These are phyloP conservation scores for Lepidostoma basale DNA, from an alignment of 1,140 invertebrate genomes.

Conservation along the genomic window DNA sequence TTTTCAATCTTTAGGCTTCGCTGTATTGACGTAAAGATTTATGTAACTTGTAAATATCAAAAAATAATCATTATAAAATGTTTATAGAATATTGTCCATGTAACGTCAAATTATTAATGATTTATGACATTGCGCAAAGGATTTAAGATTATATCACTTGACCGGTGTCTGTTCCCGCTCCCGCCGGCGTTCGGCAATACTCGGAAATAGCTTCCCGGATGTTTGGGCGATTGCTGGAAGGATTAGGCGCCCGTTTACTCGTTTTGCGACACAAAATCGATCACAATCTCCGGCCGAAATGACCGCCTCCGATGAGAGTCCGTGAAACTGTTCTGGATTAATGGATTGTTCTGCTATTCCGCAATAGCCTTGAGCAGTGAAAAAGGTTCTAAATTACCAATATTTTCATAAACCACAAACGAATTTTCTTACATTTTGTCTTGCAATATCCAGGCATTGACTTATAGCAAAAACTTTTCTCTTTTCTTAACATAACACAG, in stretches of 20 bases:
- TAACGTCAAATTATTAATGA: conserved; percentile 14
- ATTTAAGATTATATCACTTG: neutral
- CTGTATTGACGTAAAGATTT: too few species aligned
- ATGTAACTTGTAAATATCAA: too few species aligned
- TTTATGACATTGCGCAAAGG: neutral
- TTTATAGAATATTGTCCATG: too few species aligned
- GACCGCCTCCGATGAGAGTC: neutral
- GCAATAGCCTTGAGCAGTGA: neutral
- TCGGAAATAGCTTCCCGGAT: conserved; percentile 1
- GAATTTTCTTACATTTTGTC: too few species aligned
- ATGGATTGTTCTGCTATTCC: neutral
- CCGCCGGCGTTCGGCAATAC: neutral
- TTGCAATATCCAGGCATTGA: too few species aligned
- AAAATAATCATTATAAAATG: too few species aligned
- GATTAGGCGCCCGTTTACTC: neutral
- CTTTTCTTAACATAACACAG: too few species aligned
- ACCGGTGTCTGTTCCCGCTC: neutral
- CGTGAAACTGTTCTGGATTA: neutral
- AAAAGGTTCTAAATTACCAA: too few species aligned
- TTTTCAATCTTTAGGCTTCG: too few species aligned
- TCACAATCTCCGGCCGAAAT: neutral
- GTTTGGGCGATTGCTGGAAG: neutral
- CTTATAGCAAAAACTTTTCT: too few species aligned
- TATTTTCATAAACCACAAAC: too few species aligned
- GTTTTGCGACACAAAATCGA: conserved; percentile 4